Evolutionary conservation across 2,797 vertebrate genomes (phyloP), one percentile per base, ranked within the genome.

Genomic region (Enteromius mattozi): DNA sequence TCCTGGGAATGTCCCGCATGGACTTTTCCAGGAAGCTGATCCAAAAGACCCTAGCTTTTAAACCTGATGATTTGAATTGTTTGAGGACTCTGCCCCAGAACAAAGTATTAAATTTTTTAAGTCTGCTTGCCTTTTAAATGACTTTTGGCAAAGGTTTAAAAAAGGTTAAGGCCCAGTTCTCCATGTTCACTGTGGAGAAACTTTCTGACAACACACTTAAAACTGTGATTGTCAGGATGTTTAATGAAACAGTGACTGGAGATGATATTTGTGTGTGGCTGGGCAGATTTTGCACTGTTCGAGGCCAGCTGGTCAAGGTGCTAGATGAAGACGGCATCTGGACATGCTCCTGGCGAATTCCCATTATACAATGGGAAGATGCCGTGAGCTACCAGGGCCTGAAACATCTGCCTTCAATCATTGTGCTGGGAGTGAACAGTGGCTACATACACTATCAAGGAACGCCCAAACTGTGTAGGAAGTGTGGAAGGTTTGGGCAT

Each of bases 191-290:
- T 35, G 69, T 68, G 65, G 78, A 33, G 42, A 82, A 80, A 13
- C 40, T 80, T 1, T n/a, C 68, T n/a, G 78, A 85, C 2, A 74
- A 75, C 19, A 13, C 24, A 12, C 2, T 33, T 3, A 72, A 74
- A 69, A 13, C 37, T 14, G 77, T 85, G 37, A 72, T 74, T 61
- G 49, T 85, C 2, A 71, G 68, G 12, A 71, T 85, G 83, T 85
- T 79, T 7, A 85, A 74, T 80, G 83, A 85, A 45, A 79, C 49
- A 0, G 80, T 80, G 10, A 71, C 3, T 27, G 63, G 49, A 4
- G 77, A 72, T 0, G 76, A 85, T 16, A 80, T 85, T 8, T n/a
- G 13, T 16, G 40, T 80, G 4, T 87, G 86, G 78, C 0, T 87
- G 61, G 16, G 16, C 1, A 75, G 69, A 61, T 69, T 42, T 75